Conservation (phyloP, 2,797 vertebrate genomes). For the Oryzias sinensis region DNA sequence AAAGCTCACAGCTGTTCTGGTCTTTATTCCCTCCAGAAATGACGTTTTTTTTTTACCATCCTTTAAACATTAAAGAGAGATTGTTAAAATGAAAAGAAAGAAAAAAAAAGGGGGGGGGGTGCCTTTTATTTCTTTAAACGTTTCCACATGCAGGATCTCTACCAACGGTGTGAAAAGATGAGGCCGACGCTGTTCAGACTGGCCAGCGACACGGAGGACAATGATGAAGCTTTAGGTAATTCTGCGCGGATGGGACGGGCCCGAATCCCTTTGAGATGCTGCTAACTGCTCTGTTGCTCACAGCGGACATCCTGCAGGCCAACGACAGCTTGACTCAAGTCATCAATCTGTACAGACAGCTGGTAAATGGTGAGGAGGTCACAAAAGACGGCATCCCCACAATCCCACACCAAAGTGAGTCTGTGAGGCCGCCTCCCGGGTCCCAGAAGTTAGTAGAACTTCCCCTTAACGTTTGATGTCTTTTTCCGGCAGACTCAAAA, state of each 20-base stretch:
- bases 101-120: no score
- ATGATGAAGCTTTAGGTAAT: conserved; percentile 93
- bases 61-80: not conserved
- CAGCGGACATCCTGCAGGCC: conserved; percentile 95
- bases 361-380: conserved; percentile 90
- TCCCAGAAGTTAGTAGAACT: not conserved
- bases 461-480: not conserved
- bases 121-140: conserved; percentile 1
- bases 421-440: not conserved
- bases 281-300: conserved; percentile 16
- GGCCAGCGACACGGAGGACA: conserved; percentile 98
- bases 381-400: conserved; percentile 77
- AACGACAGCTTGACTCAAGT: conserved; percentile 97
- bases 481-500: conserved; percentile 11
- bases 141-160: conserved; percentile 84
- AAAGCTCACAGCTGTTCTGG: not conserved
- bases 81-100: no score
- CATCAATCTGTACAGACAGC: conserved; percentile 92
- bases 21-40: no score
- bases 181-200: conserved; percentile 93
- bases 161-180: conserved; percentile 97
- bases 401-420: conserved; percentile 77
- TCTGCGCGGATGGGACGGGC: not conserved
- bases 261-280: not conserved
- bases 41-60: no score